Conservation (phyloP, 2,797 vertebrate genomes). For the Poeciliopsis presidionis region DNA sequence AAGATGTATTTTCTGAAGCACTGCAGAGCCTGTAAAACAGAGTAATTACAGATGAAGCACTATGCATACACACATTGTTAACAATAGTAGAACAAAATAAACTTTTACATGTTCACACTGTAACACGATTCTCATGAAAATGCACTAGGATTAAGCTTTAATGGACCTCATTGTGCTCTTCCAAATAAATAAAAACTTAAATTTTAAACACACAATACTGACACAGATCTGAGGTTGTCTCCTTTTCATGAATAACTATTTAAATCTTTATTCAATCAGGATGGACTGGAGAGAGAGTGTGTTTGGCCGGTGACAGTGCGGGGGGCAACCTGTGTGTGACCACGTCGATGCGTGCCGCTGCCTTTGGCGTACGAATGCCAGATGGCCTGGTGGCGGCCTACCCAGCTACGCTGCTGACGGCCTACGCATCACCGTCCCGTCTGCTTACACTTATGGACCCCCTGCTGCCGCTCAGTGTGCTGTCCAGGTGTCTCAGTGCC, state of each 20-base stretch:
- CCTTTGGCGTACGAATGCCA: slow-evolving; percentile 87
- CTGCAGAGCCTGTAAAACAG: background rate
- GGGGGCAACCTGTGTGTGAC: slow-evolving; percentile 92
- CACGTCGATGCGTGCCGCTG: slow-evolving; percentile 86
- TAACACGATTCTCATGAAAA: background rate
- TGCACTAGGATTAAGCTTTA: background rate
- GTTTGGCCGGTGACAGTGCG: slow-evolving; percentile 91
- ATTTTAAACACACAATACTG: background rate
- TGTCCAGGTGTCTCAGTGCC: slow-evolving; percentile 90
- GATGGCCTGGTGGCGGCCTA: slow-evolving; percentile 90
- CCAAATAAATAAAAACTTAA: background rate
- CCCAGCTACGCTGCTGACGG: slow-evolving; percentile 88
- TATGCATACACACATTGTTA: background rate
- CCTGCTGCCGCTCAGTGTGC: slow-evolving; percentile 90
- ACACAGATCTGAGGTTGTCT: background rate
- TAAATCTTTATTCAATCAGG: slow-evolving; percentile 67
- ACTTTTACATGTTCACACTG: background rate
- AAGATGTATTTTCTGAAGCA: background rate
- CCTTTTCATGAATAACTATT: slow-evolving; percentile 3
- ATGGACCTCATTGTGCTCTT: background rate
- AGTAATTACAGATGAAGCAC: background rate
- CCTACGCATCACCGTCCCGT: slow-evolving; percentile 89
- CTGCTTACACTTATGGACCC: slow-evolving; percentile 92
- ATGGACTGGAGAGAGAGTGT: slow-evolving; percentile 89
- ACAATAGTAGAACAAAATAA: background rate